A percentile compares a stretch with the other conserved stretches of the same genome.
phyloP scores from a whole-genome alignment of 2,888 invertebrate species.

The Hermodice carunculata region DNA sequence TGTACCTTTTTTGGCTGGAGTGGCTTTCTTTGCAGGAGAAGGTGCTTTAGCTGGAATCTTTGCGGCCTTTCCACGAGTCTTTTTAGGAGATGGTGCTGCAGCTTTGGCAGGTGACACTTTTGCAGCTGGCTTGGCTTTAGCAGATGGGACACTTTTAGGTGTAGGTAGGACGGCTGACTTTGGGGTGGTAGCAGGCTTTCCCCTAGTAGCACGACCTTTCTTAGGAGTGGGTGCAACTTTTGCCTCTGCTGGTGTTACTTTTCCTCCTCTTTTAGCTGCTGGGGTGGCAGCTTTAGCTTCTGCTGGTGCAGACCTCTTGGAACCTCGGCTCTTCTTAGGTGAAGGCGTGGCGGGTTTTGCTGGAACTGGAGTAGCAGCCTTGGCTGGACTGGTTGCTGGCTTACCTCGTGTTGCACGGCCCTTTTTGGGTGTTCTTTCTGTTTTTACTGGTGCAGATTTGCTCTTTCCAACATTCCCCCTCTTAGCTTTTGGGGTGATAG shows the following conservation, averaged over 20 bases:
- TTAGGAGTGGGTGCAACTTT: not conserved
- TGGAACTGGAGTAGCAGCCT: too few relatives aligned
- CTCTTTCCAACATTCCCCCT: not conserved
- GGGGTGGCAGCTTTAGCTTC: slow-evolving; percentile 5
- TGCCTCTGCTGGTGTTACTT: not conserved
- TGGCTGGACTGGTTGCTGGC: not conserved
- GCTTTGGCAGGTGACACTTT: not conserved
- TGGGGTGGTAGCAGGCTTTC: not conserved
- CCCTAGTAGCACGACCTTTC: not conserved
- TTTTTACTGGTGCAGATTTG: not conserved
- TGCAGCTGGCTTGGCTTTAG: slow-evolving; percentile 4
- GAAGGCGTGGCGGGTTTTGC: not conserved
- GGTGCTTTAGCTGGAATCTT: too few relatives aligned
- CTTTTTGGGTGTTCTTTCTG: not conserved
- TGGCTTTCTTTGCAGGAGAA: slow-evolving; percentile 1
- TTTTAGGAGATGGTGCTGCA: not conserved
- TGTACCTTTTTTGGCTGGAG: not conserved
- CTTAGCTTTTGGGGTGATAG: not conserved
- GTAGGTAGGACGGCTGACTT: not conserved
- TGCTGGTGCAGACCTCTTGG: too few relatives aligned
- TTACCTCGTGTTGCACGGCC: not conserved
- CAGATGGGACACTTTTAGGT: not conserved
- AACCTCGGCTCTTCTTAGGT: too few relatives aligned
- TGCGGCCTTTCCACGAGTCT: not conserved
- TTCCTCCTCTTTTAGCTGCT: not conserved